Conservation (phyloP, 64 coral and sea anemone genomes). For the Pachyseris speciosa region DNA sequence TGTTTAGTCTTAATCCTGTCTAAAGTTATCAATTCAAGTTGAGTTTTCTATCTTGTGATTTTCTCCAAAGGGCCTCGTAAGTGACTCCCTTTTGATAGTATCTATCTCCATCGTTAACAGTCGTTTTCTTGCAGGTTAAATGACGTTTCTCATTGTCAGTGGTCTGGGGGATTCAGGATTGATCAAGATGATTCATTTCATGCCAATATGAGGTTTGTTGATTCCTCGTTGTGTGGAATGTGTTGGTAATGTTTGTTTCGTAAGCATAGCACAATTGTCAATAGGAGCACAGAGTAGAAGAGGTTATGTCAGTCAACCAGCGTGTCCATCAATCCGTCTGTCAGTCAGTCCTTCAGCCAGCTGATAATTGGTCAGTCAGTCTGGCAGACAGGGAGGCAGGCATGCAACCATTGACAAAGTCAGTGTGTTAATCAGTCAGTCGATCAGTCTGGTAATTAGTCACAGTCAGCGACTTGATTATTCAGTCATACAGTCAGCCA, state of each 20-base stretch:
- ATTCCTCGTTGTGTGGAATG: not conserved
- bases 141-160: conserved; percentile 93
- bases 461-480: not conserved
- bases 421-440: not conserved
- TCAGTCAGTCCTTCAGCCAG: not conserved
- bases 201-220: conserved; percentile 89
- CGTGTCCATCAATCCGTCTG: not conserved
- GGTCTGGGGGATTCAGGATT: conserved; percentile 96
- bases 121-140: conserved; percentile 60
- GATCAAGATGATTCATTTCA: conserved; percentile 93
- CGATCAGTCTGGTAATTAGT: not conserved
- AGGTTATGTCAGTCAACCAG: not conserved
- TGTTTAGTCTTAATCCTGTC: not conserved
- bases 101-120: too few relatives aligned
- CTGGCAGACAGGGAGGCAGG: not conserved
- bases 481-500: not conserved
- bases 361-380: not conserved
- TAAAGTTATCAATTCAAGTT: too few relatives aligned
- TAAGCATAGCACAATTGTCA: not conserved
- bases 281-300: too few relatives aligned
- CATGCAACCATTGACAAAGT: not conserved
- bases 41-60: too few relatives aligned
- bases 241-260: not conserved
- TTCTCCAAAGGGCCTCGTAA: not conserved
- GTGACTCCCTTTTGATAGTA: not conserved